Evolutionary conservation across 2,797 vertebrate species (phyloP).

Genomic region (Otolemur crassicaudatus): DNA sequence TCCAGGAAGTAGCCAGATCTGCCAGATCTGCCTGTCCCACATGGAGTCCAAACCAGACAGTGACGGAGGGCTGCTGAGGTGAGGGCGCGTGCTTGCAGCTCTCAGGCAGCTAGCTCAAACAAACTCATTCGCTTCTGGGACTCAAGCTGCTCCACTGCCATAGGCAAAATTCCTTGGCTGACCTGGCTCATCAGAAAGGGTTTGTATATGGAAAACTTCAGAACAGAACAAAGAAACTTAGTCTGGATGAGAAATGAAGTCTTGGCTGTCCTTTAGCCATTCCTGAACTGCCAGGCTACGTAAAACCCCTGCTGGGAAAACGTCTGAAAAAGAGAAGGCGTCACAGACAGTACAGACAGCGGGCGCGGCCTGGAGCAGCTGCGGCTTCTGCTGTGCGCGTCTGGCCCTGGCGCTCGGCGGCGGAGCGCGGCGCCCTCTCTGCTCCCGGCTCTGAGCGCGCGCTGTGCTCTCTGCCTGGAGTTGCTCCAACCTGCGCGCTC

Average conservation of each 20-base stretch:
- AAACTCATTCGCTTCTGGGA: background rate
- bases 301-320: slow-evolving; percentile 48
- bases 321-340: slow-evolving; percentile 10
- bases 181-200: slow-evolving; percentile 31
- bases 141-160: background rate
- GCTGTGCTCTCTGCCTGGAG: slow-evolving; percentile 40
- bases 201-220: slow-evolving; percentile 43
- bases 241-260: slow-evolving; percentile 60
- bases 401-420: background rate
- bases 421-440: background rate
- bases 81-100: background rate
- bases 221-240: slow-evolving; percentile 46
- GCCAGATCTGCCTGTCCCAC: background rate
- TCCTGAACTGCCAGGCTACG: slow-evolving; percentile 31
- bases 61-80: background rate
- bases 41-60: background rate
- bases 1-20: background rate
- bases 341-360: background rate
- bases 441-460: background rate
- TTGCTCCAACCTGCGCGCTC: background rate
- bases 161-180: slow-evolving; percentile 54
- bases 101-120: slow-evolving; percentile 28
- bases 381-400: background rate
- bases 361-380: slow-evolving; percentile 15
- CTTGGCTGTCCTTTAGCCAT: slow-evolving; percentile 2